Base-by-base conservation (phyloP, 2,113 vertebrate genomes). In the Catharus fuscescens region DNA sequence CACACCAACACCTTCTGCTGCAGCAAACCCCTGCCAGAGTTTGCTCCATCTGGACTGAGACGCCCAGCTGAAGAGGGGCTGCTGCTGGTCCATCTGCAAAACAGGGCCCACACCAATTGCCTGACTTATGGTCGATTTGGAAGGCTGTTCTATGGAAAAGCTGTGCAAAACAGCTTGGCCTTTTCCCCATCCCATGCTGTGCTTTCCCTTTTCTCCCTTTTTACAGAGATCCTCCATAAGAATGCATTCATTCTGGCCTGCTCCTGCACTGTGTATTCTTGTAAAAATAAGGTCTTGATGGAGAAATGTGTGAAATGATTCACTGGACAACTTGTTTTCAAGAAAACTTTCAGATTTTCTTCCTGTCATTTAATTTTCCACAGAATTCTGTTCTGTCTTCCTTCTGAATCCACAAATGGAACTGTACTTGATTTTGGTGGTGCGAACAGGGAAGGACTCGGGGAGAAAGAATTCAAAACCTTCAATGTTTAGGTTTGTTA, bases 31-130 rank as follows among this genome's bases (percentile, higher is more conserved):
- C 83, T 60, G 72, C 36, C 54, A 53, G 54, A 2, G 26, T 60
- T 44, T 32, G 45, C 21, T 60, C 62, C 7, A 52, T 23, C 83
- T 32, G 72, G 89, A 71, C 92, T 93, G 96, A 71, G 61, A 83
- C 95, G 48, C 77, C 90, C 93, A 86, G 89, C 84, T 95, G 93
- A 88, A 85, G 87, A 92, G 25, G 56, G 78, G 90, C 78, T 95
- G 91, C 94, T 93, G 90, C 28, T 76, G 80, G 57, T 66, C 82
- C 93, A 76, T 93, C 95, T 96, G 95, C 90, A 90, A 45, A 85
- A 36, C 54, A 42, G 50, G 54, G 60, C 91, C 88, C 80, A 78
- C 79, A 93, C 89, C 94, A 91, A 59, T 76, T 91, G 52, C 54
- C 87, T 91, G 90, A 82, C 81, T 94, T 76, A 76, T 60, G 85